These are phyloP conservation scores for Centruroides sculpturatus DNA, from an alignment of 1,140 invertebrate species.

Conservation along the genomic window DNA sequence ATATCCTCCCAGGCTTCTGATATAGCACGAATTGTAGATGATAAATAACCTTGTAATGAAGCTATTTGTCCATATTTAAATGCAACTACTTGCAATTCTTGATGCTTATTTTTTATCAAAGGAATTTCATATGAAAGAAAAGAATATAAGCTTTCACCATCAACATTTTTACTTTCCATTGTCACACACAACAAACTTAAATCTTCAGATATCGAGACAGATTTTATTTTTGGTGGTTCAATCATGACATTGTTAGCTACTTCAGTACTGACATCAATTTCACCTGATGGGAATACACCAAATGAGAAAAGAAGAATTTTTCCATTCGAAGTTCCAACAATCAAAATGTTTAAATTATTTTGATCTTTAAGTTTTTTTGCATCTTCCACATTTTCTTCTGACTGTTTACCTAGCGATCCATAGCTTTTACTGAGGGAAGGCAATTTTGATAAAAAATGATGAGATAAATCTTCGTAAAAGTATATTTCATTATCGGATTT, in stretches of 20 bases:
- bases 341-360: constrained; percentile 54
- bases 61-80: constrained; percentile 52
- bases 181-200: constrained; percentile 24
- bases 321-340: constrained; percentile 57
- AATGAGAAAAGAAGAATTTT: constrained; percentile 60
- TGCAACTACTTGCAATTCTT: constrained; percentile 51
- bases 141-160: constrained; percentile 21
- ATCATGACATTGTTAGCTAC: neutral
- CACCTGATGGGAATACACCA: constrained; percentile 64
- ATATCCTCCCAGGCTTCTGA: constrained; percentile 86
- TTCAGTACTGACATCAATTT: constrained; percentile 35
- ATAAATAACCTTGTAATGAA: constrained; percentile 18
- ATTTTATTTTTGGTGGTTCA: neutral
- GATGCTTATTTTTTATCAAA: constrained; percentile 45
- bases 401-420: constrained; percentile 33
- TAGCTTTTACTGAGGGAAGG: constrained; percentile 43
- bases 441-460: constrained; percentile 37
- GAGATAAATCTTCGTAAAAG: constrained; percentile 29
- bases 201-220: constrained; percentile 28
- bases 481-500: neutral
- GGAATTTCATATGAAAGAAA: constrained; percentile 45
- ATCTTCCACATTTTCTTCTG: constrained; percentile 45
- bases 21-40: constrained; percentile 17
- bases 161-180: constrained; percentile 24
- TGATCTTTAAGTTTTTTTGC: constrained; percentile 46